phyloP scores from a whole-genome alignment of 2,888 invertebrate species.

The Euplagia quadripunctaria region DNA sequence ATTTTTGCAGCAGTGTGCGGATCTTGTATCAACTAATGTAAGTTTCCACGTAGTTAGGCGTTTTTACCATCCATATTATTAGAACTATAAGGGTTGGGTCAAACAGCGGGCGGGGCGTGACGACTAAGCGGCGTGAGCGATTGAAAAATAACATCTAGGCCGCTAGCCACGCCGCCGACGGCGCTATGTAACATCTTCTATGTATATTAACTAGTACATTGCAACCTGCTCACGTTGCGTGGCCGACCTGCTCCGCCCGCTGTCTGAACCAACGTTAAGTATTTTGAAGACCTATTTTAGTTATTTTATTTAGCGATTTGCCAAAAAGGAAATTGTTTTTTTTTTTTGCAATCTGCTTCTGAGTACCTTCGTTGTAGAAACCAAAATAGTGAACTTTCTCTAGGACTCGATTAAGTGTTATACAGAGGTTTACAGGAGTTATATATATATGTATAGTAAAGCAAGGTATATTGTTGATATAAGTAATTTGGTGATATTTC shows the following conservation, averaged over 20 bases:
- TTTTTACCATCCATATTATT: too few relatives aligned
- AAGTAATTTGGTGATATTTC: not conserved
- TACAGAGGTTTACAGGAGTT: not conserved
- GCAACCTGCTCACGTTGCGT: not conserved
- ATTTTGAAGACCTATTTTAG: not conserved
- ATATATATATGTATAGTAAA: not conserved
- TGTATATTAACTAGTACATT: not conserved
- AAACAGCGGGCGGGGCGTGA: not conserved
- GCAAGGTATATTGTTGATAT: not conserved
- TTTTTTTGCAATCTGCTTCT: not conserved
- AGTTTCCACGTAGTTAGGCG: not conserved
- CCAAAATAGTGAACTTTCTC: not conserved
- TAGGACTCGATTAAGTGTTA: not conserved
- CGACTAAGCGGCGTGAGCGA: not conserved
- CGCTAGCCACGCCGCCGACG: not conserved
- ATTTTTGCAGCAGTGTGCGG: not conserved
- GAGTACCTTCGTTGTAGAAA: not conserved
- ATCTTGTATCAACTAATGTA: not conserved
- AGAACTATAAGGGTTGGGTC: not conserved
- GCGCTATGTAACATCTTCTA: not conserved
- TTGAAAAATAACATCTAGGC: not conserved
- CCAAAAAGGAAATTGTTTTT: too few relatives aligned
- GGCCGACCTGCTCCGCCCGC: not conserved
- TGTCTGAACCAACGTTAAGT: not conserved
- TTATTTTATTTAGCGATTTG: not conserved